A percentile compares a stretch with the other conserved stretches of the same genome.
These are phyloP conservation scores for Spialia ferax DNA, from an alignment of 2,888 invertebrate species.

Conservation along the genomic window DNA sequence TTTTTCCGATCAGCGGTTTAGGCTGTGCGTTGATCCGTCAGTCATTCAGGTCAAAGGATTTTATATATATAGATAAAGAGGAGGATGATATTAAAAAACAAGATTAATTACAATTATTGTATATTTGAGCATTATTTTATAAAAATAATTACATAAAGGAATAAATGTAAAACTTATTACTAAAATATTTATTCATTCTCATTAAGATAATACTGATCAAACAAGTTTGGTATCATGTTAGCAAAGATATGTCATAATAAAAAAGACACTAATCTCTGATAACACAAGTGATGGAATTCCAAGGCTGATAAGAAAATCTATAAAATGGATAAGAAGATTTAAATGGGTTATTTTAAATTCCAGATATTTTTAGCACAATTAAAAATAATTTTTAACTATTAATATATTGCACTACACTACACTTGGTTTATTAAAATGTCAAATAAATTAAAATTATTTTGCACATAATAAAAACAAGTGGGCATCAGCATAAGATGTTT, in stretches of 20 bases:
- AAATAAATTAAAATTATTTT: no score
- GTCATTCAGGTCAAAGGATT: background rate
- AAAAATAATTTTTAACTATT: no score
- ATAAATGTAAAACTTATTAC: background rate
- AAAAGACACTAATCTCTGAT: constrained; percentile 9
- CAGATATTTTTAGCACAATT: no score
- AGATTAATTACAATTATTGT: background rate
- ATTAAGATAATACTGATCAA: constrained; percentile 35
- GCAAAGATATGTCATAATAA: background rate
- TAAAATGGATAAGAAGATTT: no score
- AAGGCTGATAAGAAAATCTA: background rate
- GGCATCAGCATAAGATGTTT: no score
- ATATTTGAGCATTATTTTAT: constrained; percentile 25
- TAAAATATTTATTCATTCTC: background rate
- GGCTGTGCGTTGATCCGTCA: no score
- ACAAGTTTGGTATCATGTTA: constrained; percentile 13
- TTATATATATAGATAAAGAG: background rate
- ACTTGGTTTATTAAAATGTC: no score
- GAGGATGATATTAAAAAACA: background rate
- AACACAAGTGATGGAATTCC: background rate
- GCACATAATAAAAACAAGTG: no score
- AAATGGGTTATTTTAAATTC: no score
- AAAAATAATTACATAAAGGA: background rate
- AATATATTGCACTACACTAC: no score
- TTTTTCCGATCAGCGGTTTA: no score